These are phyloP conservation scores for Parazoanthus swiftii DNA, from an alignment of 92 coral and sea anemone genomes.

Conservation along the genomic window DNA sequence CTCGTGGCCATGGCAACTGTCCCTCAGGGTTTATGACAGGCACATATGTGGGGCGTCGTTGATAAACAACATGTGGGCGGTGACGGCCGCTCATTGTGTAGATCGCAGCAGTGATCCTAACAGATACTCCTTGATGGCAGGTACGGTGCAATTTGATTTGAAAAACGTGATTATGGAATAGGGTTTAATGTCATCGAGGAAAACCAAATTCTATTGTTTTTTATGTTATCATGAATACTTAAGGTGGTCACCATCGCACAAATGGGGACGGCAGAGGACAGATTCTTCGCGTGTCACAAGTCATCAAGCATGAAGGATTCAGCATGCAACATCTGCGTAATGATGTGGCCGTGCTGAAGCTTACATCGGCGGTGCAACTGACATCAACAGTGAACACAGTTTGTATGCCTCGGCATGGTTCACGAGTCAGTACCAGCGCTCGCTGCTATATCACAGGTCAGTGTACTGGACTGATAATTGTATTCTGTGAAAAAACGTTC, in stretches of 20 bases:
- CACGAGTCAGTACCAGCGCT: neutral
- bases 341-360: slow-evolving; percentile 18
- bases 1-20: slow-evolving; percentile 44
- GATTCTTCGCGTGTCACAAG: neutral
- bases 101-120: slow-evolving; percentile 24
- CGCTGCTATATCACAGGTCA: neutral
- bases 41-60: slow-evolving; percentile 34
- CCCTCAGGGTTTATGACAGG: slow-evolving; percentile 13
- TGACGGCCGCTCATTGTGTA: slow-evolving; percentile 36
- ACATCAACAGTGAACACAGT: neutral
- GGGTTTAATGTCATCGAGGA: no score
- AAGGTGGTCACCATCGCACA: slow-evolving; percentile 15
- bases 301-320: slow-evolving; percentile 9
- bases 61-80: slow-evolving; percentile 37
- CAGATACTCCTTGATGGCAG: slow-evolving; percentile 43
- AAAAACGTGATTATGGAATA: no score
- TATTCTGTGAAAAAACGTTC: no score
- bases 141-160: neutral
- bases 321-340: neutral
- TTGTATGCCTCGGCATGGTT: neutral
- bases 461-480: no score
- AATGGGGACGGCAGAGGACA: neutral
- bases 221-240: no score
- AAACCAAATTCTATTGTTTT: no score
- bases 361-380: neutral